Conservation (phyloP, 2,888 invertebrate genomes). For the Polydrusus pterygomalis region DNA sequence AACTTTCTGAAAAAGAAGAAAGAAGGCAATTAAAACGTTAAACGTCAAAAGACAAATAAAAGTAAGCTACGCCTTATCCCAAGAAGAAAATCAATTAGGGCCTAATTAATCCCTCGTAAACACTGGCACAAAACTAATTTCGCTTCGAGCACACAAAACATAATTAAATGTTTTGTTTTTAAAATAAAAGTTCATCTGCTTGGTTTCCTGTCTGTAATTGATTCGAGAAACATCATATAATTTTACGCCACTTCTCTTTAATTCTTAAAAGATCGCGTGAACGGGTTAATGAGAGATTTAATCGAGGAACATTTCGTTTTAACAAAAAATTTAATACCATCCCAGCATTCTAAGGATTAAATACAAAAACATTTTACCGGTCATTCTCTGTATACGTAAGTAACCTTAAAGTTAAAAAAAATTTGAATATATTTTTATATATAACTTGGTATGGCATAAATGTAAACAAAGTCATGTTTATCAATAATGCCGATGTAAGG, state of each 20-base stretch:
- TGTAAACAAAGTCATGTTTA: no score
- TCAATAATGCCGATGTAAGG: no score
- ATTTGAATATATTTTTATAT: no score
- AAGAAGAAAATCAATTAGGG: conserved; percentile 69
- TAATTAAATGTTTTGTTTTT: conserved; percentile 59
- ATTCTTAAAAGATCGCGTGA: conserved; percentile 47
- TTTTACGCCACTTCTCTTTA: conserved; percentile 46
- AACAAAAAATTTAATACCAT: conserved; percentile 1
- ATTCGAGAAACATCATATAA: conserved; percentile 47
- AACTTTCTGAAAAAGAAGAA: conserved; percentile 11
- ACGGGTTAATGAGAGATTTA: conserved; percentile 42
- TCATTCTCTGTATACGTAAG: no score
- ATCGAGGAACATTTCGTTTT: conserved; percentile 7
- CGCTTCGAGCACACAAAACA: conserved; percentile 68
- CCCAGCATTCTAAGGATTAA: background rate
- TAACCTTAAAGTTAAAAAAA: no score
- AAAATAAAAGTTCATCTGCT: conserved; percentile 51
- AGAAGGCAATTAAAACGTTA: conserved; percentile 7
- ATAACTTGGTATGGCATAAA: no score
- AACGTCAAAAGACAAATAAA: conserved; percentile 25
- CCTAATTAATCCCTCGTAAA: conserved; percentile 70
- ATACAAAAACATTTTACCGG: no score
- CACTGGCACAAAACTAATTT: conserved; percentile 69
- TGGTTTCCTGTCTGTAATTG: conserved; percentile 49
- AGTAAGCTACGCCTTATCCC: conserved; percentile 9